A percentile compares a stretch with the other conserved stretches of the same genome.
Evolutionary conservation across 2,888 invertebrate species (phyloP).

Genomic region (Drosophila paranaensis): DNA sequence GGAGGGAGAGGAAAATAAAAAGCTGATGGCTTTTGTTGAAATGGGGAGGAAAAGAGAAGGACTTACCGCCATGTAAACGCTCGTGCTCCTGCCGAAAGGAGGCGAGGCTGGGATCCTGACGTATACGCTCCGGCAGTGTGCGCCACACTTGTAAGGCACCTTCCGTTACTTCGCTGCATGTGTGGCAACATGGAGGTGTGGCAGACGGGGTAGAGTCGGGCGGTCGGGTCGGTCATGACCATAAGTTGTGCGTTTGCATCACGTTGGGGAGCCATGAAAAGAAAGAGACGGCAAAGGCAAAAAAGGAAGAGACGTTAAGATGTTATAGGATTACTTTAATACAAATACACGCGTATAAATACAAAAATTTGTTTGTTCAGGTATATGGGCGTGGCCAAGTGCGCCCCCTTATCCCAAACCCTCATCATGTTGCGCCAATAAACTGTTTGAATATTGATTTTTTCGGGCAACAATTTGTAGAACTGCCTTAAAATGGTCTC

Average conservation of each 20-base stretch:
- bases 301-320: slow-evolving; percentile 48
- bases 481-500: slow-evolving; percentile 42
- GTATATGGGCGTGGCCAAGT: slow-evolving; percentile 47
- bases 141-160: slow-evolving; percentile 89
- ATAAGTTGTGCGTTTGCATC: slow-evolving; percentile 58
- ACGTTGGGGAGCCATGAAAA: slow-evolving; percentile 70
- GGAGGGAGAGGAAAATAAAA: background rate
- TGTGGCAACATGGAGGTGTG: background rate
- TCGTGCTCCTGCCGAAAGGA: slow-evolving; percentile 86
- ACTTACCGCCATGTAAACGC: slow-evolving; percentile 84
- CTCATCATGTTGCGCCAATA: slow-evolving; percentile 47
- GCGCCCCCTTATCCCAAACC: slow-evolving; percentile 1
- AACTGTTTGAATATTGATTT: slow-evolving; percentile 70
- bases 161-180: slow-evolving; percentile 86
- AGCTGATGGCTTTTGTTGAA: slow-evolving; percentile 18
- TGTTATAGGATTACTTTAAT: slow-evolving; percentile 72
- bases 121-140: slow-evolving; percentile 88
- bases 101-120: slow-evolving; percentile 88
- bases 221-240: slow-evolving; percentile 24
- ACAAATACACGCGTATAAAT: slow-evolving; percentile 38
- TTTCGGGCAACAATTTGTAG: slow-evolving; percentile 39
- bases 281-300: background rate
- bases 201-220: background rate
- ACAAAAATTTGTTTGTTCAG: slow-evolving; percentile 64
- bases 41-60: slow-evolving; percentile 12